Evolutionary conservation across 2,797 vertebrate genomes (phyloP).

Genomic region (Crypturellus tataupa): DNA sequence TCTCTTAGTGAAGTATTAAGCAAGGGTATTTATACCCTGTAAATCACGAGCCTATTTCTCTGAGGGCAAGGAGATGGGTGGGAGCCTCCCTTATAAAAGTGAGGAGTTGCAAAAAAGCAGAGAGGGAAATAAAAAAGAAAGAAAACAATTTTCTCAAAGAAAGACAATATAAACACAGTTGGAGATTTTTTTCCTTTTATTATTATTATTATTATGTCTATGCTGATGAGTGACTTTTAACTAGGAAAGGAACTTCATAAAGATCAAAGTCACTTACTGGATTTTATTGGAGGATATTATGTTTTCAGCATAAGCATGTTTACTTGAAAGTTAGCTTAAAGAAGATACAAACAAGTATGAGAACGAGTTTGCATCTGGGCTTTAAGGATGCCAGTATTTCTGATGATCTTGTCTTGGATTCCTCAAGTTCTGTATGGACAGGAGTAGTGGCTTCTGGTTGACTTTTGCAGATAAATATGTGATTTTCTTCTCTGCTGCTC

Average conservation of each 20-base stretch:
- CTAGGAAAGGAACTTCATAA: background rate
- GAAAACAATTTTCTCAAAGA: background rate
- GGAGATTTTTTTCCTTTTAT: background rate
- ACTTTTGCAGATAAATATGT: background rate
- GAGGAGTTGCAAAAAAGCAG: background rate
- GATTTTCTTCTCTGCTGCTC: background rate
- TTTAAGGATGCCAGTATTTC: background rate
- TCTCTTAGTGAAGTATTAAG: constrained; percentile 46
- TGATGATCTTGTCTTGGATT: background rate
- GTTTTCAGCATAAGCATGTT: background rate
- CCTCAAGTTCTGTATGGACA: background rate
- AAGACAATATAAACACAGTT: accelerated
- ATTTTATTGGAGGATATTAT: background rate
- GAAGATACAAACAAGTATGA: background rate
- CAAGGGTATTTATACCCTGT: background rate
- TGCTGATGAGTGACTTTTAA: background rate
- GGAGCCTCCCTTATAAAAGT: background rate
- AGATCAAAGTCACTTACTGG: background rate
- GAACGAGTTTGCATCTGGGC: background rate
- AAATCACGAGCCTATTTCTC: background rate
- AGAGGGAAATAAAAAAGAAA: accelerated
- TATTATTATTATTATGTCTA: too few relatives aligned
- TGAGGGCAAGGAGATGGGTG: background rate
- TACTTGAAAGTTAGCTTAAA: background rate
- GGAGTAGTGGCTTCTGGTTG: background rate